Conservation (phyloP, 2,797 vertebrate genomes). For the Synaphobranchus kaupii region DNA sequence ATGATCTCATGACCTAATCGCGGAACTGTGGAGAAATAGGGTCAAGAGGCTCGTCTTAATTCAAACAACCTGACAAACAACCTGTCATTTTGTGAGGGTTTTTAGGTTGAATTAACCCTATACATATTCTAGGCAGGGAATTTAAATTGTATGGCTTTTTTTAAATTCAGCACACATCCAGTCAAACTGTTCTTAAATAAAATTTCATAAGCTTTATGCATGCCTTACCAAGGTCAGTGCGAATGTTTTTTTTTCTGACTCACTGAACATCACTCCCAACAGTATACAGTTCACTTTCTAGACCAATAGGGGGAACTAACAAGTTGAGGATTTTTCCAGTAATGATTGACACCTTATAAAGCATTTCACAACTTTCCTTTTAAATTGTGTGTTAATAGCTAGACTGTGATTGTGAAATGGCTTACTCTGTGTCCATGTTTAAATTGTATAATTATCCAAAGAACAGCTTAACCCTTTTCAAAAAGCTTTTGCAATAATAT, state of each 20-base stretch:
- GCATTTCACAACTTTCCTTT: too few species aligned
- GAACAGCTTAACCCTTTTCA: too few species aligned
- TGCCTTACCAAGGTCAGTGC: neutral
- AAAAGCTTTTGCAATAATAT: neutral
- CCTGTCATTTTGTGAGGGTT: slow-evolving; percentile 48
- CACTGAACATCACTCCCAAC: too few species aligned
- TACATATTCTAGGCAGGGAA: slow-evolving; percentile 45
- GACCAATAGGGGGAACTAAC: too few species aligned
- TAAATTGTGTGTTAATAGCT: too few species aligned
- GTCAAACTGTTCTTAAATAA: neutral
- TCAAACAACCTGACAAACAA: neutral
- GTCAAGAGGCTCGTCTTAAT: neutral
- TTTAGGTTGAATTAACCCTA: slow-evolving; percentile 60
- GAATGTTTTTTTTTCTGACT: neutral
- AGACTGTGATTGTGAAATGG: too few species aligned
- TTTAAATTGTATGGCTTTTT: neutral
- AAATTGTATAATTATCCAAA: too few species aligned
- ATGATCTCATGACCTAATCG: slow-evolving; percentile 23
- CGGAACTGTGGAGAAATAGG: slow-evolving; percentile 8
- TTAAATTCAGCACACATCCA: neutral
- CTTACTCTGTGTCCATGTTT: too few species aligned
- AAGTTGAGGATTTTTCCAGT: too few species aligned
- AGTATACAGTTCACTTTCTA: too few species aligned
- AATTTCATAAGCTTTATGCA: neutral
- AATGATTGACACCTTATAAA: too few species aligned